These are phyloP conservation scores for Proctacanthus coquilletti DNA, from an alignment of 1,140 invertebrate species.

Conservation along the genomic window DNA sequence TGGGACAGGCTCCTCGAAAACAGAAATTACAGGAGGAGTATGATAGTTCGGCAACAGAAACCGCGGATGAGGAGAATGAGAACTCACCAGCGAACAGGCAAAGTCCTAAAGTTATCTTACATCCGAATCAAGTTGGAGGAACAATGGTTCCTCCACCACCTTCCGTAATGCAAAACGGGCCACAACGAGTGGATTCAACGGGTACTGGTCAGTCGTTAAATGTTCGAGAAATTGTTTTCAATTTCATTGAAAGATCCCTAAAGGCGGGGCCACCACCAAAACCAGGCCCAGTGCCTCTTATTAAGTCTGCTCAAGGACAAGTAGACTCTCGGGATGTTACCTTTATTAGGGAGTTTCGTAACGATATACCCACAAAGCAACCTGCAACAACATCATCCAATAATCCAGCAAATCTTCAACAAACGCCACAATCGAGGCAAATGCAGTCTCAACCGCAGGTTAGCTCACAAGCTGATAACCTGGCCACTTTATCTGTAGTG, in stretches of 20 bases:
- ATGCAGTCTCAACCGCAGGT: conserved; percentile 15
- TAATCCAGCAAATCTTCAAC: conserved; percentile 9
- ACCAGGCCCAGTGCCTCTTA: conserved; percentile 3
- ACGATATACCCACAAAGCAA: conserved; percentile 16
- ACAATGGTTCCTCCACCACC: conserved; percentile 11
- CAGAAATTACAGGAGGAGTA: conserved; percentile 50
- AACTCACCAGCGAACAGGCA: conserved; percentile 34
- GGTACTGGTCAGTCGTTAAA: conserved; percentile 33
- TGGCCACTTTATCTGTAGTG: conserved; percentile 53
- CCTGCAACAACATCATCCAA: conserved; percentile 6
- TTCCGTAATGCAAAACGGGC: conserved; percentile 10
- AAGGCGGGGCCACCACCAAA: conserved; percentile 36
- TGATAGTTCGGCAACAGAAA: conserved; percentile 74
- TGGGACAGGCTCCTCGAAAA: conserved; percentile 27
- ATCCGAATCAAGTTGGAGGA: conserved; percentile 7
- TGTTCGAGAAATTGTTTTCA: conserved; percentile 57
- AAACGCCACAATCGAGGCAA: conserved; percentile 2
- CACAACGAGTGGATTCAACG: conserved; percentile 2
- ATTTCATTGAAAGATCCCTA: conserved; percentile 56
- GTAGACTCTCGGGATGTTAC: conserved; percentile 33
- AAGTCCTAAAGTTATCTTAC: conserved; percentile 29
- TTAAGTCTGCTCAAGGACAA: neutral
- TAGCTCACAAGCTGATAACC: conserved; percentile 32
- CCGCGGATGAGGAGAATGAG: conserved; percentile 62
- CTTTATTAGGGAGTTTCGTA: conserved; percentile 36